A percentile compares a stretch with the other conserved stretches of the same genome.
These are phyloP conservation scores for Pantherophis alleghaniensis DNA, from an alignment of 2,797 vertebrate genomes.

Conservation along the genomic window DNA sequence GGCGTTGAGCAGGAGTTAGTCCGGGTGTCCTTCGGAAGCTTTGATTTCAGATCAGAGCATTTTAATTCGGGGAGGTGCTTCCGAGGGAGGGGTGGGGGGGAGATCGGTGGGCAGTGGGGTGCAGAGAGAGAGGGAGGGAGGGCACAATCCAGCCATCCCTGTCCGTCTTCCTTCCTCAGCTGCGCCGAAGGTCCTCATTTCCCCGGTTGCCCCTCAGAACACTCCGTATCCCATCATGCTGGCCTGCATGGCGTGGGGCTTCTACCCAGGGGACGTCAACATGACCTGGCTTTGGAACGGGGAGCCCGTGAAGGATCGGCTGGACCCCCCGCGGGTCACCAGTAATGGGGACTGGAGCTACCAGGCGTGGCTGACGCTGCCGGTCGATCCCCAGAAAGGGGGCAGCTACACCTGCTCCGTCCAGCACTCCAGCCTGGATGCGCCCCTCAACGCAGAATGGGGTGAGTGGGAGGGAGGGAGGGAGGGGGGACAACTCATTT, in stretches of 20 bases:
- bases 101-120: not conserved
- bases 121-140: not conserved
- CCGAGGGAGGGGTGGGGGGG: fast-evolving
- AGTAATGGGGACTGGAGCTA: slow-evolving; percentile 39
- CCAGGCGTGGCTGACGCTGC: slow-evolving; percentile 35
- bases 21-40: fast-evolving
- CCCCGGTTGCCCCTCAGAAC: not conserved
- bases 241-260: slow-evolving; percentile 10
- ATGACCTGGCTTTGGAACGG: not conserved
- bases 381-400: slow-evolving; percentile 1
- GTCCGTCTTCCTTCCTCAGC: not conserved
- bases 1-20: too few species aligned
- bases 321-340: not conserved
- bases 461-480: not conserved
- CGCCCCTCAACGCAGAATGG: not conserved
- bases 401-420: slow-evolving; percentile 38
- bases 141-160: not conserved
- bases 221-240: not conserved
- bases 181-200: not conserved
- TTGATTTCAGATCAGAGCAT: too few species aligned
- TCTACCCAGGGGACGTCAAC: not conserved
- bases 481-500: too few species aligned
- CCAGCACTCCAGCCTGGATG: slow-evolving; percentile 16
- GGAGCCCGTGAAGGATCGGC: not conserved
- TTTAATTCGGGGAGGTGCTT: not conserved